phyloP scores from a whole-genome alignment of 2,888 invertebrate species.

The Bellardia pandia region DNA sequence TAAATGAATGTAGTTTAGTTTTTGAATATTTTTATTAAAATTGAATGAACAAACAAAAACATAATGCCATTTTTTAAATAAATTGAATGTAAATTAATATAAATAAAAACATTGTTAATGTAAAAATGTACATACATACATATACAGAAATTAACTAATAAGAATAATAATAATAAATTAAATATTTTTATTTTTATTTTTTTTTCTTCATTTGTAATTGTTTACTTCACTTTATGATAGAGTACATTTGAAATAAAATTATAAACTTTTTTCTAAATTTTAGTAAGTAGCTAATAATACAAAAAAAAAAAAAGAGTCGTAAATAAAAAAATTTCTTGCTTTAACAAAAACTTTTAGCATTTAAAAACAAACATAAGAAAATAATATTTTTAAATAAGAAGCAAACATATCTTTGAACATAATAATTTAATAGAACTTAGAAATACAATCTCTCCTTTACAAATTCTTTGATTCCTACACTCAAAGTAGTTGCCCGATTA shows the following conservation, averaged over 20 bases:
- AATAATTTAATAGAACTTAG: constrained; percentile 48
- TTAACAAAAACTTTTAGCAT: constrained; percentile 54
- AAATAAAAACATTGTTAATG: constrained; percentile 26
- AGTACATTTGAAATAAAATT: constrained; percentile 33
- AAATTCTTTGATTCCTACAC: background rate
- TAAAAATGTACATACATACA: constrained; percentile 60
- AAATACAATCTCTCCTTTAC: constrained; percentile 4
- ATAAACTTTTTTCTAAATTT: constrained; percentile 40
- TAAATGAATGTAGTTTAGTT: constrained; percentile 64
- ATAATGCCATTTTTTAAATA: constrained; percentile 47
- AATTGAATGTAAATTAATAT: constrained; percentile 55
- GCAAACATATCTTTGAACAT: constrained; percentile 71
- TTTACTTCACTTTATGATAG: constrained; percentile 25
- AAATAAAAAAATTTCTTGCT: constrained; percentile 44
- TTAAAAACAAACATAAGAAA: constrained; percentile 32
- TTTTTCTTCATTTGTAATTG: constrained; percentile 13
- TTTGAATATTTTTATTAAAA: constrained; percentile 43
- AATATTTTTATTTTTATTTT: constrained; percentile 27
- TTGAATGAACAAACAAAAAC: constrained; percentile 14
- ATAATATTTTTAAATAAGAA: constrained; percentile 54
- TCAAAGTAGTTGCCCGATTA: constrained; percentile 13
- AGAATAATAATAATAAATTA: background rate
- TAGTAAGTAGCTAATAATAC: constrained; percentile 10
- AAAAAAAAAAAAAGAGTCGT: background rate
- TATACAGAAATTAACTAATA: constrained; percentile 1